Percentiles rank a stretch among this genome's conserved stretches.
These are phyloP conservation scores for Tympanuchus pallidicinctus DNA, from an alignment of 2,113 vertebrate genomes.

Conservation along the genomic window DNA sequence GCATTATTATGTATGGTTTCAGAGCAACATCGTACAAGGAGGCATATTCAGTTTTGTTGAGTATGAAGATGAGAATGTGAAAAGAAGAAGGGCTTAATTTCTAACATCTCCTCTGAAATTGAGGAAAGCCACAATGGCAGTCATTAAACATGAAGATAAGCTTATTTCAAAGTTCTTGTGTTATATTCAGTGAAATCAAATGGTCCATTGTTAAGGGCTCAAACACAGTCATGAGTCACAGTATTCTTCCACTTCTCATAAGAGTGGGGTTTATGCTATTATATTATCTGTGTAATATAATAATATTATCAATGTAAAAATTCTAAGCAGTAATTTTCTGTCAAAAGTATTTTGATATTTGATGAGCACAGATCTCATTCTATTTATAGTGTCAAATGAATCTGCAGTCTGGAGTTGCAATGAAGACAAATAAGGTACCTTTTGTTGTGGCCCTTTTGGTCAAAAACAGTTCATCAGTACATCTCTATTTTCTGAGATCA, in stretches of 20 bases:
- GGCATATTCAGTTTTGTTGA: rapidly evolving
- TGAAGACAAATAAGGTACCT: neutral
- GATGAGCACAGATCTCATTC: neutral
- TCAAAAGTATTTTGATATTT: neutral
- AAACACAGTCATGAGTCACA: neutral
- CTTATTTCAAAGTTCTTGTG: neutral
- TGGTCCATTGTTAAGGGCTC: neutral
- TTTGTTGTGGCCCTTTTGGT: neutral
- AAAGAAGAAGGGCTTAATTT: neutral
- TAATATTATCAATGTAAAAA: neutral
- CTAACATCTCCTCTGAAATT: neutral
- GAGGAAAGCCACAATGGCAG: neutral
- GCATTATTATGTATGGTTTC: neutral
- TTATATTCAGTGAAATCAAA: neutral
- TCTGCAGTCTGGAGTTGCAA: neutral
- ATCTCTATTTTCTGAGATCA: neutral
- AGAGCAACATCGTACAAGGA: neutral
- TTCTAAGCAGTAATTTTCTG: neutral
- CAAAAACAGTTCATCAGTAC: neutral
- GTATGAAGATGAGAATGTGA: neutral
- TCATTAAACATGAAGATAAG: neutral
- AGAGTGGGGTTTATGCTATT: neutral
- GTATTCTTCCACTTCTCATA: neutral
- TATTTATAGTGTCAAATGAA: neutral
- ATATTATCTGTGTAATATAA: neutral